Evolutionary conservation across 2,888 invertebrate species (phyloP).

Genomic region (Drosophila subsilvestris): DNA sequence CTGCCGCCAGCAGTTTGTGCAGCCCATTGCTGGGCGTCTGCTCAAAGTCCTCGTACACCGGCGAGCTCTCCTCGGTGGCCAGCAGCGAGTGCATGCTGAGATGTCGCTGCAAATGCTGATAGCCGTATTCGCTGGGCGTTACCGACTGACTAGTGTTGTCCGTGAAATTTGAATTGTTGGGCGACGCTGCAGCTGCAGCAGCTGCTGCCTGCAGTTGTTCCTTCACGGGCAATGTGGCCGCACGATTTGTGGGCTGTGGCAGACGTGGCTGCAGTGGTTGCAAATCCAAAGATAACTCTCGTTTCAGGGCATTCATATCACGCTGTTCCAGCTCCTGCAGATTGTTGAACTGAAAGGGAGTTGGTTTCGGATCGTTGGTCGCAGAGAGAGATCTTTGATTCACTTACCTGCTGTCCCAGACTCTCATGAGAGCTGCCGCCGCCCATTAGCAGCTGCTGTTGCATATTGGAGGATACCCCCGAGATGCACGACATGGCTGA

Average conservation of each 20-base stretch:
- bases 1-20: constrained; percentile 46
- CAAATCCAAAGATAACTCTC: constrained; percentile 83
- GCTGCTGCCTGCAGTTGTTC: constrained; percentile 58
- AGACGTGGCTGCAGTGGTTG: constrained; percentile 73
- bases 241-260: constrained; percentile 58
- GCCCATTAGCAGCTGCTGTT: constrained; percentile 73
- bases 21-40: constrained; percentile 82
- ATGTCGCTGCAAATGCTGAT: constrained; percentile 84
- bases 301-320: constrained; percentile 83
- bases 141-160: constrained; percentile 85
- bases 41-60: constrained; percentile 82
- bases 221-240: constrained; percentile 71
- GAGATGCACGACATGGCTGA: constrained; percentile 78
- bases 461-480: constrained; percentile 73
- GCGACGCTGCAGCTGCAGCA: constrained; percentile 64
- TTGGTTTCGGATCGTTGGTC: background rate
- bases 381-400: background rate
- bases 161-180: constrained; percentile 83
- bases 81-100: constrained; percentile 83
- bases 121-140: constrained; percentile 84
- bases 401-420: constrained; percentile 78
- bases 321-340: constrained; percentile 76
- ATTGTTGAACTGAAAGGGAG: constrained; percentile 44
- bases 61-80: constrained; percentile 82
- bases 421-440: constrained; percentile 82